A percentile compares a stretch with the other conserved stretches of the same genome.
These are phyloP conservation scores for Drosophila trapezifrons DNA, from an alignment of 1,140 invertebrate genomes.

Conservation along the genomic window DNA sequence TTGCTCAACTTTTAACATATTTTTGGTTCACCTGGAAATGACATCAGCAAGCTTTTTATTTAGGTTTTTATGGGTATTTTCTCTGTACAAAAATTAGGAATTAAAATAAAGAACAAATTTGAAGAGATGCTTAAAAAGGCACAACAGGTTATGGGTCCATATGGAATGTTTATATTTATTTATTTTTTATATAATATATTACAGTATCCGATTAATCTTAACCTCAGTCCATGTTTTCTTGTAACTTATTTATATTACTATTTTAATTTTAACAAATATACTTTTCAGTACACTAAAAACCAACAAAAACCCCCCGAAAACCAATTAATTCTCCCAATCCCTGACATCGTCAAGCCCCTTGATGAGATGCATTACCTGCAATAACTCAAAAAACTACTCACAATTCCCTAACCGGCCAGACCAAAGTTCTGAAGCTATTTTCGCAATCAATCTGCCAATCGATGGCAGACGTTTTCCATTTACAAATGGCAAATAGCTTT, in stretches of 20 bases:
- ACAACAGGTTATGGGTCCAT: no score
- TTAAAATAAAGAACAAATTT: neutral
- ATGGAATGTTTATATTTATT: no score
- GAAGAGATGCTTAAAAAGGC: no score
- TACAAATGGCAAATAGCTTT: slow-evolving; percentile 52
- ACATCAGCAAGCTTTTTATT: neutral
- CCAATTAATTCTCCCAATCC: neutral
- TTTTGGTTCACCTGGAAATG: neutral
- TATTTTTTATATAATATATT: no score
- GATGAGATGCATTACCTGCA: neutral
- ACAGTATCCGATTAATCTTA: no score
- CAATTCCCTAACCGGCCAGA: slow-evolving; percentile 4
- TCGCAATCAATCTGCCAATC: slow-evolving; percentile 60
- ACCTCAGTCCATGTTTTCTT: no score
- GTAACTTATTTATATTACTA: no score
- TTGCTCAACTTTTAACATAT: neutral
- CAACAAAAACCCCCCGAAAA: neutral
- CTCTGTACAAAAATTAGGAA: no score
- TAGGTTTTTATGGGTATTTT: neutral
- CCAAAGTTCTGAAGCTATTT: slow-evolving; percentile 3
- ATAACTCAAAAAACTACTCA: slow-evolving; percentile 19
- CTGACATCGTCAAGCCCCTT: neutral
- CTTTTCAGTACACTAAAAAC: no score
- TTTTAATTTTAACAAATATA: no score
- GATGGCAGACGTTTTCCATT: slow-evolving; percentile 48